A percentile compares a stretch with the other conserved stretches of the same genome.
These are phyloP conservation scores for Rhabdornis inornatus DNA, from an alignment of 2,113 vertebrate genomes.

Conservation along the genomic window DNA sequence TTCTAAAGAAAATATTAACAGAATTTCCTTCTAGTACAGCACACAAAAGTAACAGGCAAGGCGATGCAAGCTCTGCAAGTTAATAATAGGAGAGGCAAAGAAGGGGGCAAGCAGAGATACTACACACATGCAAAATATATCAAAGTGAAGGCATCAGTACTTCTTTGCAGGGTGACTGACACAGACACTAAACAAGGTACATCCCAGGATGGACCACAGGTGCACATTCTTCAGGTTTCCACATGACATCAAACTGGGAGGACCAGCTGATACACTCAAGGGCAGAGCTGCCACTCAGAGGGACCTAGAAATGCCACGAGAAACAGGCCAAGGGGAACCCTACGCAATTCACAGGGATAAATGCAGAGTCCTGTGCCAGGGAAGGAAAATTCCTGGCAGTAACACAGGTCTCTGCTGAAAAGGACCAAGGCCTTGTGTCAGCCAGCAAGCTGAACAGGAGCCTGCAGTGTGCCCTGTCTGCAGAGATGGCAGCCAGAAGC, in stretches of 20 bases:
- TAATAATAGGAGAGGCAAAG: background rate
- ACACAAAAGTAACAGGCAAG: background rate
- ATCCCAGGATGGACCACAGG: background rate
- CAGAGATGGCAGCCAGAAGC: background rate
- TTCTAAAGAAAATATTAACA: background rate
- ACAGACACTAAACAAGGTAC: background rate
- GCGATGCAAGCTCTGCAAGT: background rate
- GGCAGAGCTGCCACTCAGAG: background rate
- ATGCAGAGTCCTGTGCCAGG: background rate
- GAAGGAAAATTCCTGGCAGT: background rate
- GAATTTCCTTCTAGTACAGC: background rate
- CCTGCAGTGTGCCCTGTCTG: background rate
- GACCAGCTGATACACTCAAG: background rate
- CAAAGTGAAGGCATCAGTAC: background rate
- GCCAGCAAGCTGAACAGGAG: background rate
- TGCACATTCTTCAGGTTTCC: background rate
- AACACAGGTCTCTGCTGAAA: background rate
- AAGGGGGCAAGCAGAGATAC: background rate
- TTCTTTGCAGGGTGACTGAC: background rate
- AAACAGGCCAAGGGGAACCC: background rate
- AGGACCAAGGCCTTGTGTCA: background rate
- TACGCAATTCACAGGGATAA: background rate
- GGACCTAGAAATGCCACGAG: background rate
- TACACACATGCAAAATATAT: accelerated
- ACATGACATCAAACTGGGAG: background rate